Conservation (phyloP, 2,113 vertebrate genomes). For the Ailurus styani region DNA sequence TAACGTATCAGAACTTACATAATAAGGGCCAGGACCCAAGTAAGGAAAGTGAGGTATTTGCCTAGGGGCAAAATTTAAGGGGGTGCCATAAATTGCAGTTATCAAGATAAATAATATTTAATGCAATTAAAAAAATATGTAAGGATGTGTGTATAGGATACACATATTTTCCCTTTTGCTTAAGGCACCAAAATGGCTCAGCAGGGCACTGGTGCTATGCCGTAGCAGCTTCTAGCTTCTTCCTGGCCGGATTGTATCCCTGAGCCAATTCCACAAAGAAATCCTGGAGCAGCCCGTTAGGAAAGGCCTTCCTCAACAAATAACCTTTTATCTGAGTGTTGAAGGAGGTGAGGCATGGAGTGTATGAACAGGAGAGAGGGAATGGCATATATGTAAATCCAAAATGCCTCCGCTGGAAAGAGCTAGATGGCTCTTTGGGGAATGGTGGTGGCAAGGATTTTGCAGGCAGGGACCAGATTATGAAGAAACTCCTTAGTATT, state of each 20-base stretch:
- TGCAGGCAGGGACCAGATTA: neutral
- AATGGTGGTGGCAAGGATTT: neutral
- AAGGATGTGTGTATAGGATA: neutral
- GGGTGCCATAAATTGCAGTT: neutral
- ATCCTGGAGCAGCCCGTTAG: neutral
- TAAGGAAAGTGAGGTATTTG: neutral
- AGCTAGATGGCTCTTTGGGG: neutral
- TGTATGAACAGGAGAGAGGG: neutral
- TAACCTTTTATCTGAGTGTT: neutral
- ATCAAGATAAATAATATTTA: neutral
- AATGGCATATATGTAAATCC: neutral
- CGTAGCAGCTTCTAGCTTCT: neutral
- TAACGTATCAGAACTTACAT: neutral
- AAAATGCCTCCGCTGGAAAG: neutral
- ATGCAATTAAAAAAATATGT: neutral
- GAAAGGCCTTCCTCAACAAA: neutral
- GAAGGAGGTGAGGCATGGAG: neutral
- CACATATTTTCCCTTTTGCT: neutral
- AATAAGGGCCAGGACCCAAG: neutral
- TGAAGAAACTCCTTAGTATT: neutral
- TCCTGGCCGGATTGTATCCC: neutral
- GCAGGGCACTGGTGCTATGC: no score
- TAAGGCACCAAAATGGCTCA: neutral
- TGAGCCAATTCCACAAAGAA: neutral
- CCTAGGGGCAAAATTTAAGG: neutral